Evolutionary conservation across 2,888 invertebrate genomes (phyloP), one percentile per base, ranked within the genome.

Genomic region (Acleris sparsana): DNA sequence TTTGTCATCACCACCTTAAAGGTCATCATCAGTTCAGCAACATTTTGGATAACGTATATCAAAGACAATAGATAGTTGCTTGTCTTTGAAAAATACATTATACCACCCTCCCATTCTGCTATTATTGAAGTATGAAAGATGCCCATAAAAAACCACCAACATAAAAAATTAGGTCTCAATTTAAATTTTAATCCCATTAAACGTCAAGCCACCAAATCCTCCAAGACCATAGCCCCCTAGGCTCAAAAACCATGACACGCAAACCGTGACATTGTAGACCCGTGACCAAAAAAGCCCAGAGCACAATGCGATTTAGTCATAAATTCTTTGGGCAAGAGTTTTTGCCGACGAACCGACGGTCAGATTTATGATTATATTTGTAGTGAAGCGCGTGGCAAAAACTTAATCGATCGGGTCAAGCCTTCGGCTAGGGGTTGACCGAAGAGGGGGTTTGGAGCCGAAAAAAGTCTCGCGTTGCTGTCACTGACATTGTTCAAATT

Each of bases 321-420:
- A 89, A 89, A 89, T 89, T 77, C 79, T 77, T 81, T 78, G 77
- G 70, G 84, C 81, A 82, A 79, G 77, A 85, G 84, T 90, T 90
- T 89, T 89, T 89, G 86, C 87, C 78, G 86, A 82, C 65, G 68
- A 5, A 39, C 39, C 39, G 69, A 75, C 77, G 71, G 76, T 79
- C 76, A 79, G 85, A 89, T 89, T 89, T 89, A 89, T 89, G 89
- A 87, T 89, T 87, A 87, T 84, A 88, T 88, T 88, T 85, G 72
- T 80, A 76, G 80, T 53, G 72, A 74, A 74, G 69, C 74, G 77
- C 74, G 84, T 83, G 83, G 90, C 89, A 91, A 90, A 90, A 90
- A 90, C 78, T 83, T 84, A 86, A 88, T 86, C 86, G 86, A 79
- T 77, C 72, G 72, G 75, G 80, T 81, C 79, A 79, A 75, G 72